phyloP scores from a whole-genome alignment of 92 coral and sea anemone species.

The Scolanthus callimorphus region DNA sequence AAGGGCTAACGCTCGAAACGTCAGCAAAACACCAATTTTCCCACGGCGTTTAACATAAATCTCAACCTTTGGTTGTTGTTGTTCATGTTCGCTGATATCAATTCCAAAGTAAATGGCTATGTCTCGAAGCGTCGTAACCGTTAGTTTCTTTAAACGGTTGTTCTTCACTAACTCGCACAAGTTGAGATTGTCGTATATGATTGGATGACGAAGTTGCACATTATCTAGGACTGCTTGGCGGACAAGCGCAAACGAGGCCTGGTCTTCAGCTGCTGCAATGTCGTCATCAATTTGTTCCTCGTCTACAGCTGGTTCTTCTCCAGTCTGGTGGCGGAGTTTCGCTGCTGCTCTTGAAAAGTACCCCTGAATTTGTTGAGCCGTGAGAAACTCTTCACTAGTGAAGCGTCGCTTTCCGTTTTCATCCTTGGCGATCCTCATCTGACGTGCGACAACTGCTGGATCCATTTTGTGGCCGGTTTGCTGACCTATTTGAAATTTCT shows the following conservation, averaged over 20 bases:
- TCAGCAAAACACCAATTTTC: too few relatives aligned
- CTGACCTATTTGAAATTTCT: constrained; percentile 41
- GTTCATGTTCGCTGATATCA: not conserved
- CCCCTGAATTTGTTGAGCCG: constrained; percentile 47
- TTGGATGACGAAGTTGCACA: not conserved
- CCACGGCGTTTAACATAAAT: too few relatives aligned
- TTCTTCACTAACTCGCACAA: not conserved
- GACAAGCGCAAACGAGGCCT: not conserved
- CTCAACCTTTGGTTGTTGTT: too few relatives aligned
- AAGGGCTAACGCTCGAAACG: too few relatives aligned
- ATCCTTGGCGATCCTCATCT: constrained; percentile 43
- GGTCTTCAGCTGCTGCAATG: constrained; percentile 12
- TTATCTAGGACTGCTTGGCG: not conserved
- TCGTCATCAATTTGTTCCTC: too few relatives aligned
- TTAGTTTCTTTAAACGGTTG: not conserved
- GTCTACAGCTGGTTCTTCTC: not conserved
- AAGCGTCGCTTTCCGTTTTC: constrained; percentile 42
- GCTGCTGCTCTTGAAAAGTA: constrained; percentile 54
- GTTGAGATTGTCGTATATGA: not conserved
- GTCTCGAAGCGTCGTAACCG: not conserved
- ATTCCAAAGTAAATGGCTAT: not conserved
- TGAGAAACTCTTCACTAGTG: constrained; percentile 26
- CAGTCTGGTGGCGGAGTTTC: constrained; percentile 21
- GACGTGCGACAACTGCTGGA: constrained; percentile 41
- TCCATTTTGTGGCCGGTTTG: constrained; percentile 47